Conservation (phyloP, 2,113 vertebrate species). For the Spea multiplicata region DNA sequence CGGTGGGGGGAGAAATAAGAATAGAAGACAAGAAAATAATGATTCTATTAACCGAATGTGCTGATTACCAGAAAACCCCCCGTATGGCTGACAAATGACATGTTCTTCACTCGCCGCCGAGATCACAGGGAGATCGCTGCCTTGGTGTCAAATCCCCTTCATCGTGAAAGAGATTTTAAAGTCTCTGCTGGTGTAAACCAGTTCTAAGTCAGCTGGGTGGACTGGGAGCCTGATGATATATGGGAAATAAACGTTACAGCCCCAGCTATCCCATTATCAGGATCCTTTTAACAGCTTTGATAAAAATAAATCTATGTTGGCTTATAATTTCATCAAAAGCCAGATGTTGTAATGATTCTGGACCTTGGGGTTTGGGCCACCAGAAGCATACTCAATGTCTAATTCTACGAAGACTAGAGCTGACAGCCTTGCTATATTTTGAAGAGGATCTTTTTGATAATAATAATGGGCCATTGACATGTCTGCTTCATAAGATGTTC, state of each 20-base stretch:
- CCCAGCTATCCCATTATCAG: too few species aligned
- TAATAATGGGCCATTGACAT: too few species aligned
- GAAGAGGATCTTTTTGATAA: too few species aligned
- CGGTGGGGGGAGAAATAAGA: neutral
- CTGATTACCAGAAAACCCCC: conserved; percentile 15
- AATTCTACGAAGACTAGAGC: too few species aligned
- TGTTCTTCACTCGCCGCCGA: neutral
- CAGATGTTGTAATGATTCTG: too few species aligned
- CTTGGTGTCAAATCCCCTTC: neutral
- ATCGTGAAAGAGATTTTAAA: neutral
- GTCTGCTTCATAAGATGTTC: too few species aligned
- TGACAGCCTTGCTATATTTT: too few species aligned
- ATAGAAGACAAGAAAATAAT: conserved; percentile 18
- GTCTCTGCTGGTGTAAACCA: neutral
- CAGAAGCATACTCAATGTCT: too few species aligned
- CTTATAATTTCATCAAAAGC: too few species aligned
- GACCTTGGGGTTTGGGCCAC: too few species aligned
- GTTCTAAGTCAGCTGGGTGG: neutral
- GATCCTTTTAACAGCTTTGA: too few species aligned
- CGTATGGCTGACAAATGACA: neutral
- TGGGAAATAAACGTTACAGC: neutral
- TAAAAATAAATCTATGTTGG: too few species aligned
- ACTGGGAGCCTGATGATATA: neutral
- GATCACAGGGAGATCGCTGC: neutral
- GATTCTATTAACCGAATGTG: conserved; percentile 9